These are phyloP conservation scores for Acrobasis consociella DNA, from an alignment of 2,888 invertebrate species.

Conservation along the genomic window DNA sequence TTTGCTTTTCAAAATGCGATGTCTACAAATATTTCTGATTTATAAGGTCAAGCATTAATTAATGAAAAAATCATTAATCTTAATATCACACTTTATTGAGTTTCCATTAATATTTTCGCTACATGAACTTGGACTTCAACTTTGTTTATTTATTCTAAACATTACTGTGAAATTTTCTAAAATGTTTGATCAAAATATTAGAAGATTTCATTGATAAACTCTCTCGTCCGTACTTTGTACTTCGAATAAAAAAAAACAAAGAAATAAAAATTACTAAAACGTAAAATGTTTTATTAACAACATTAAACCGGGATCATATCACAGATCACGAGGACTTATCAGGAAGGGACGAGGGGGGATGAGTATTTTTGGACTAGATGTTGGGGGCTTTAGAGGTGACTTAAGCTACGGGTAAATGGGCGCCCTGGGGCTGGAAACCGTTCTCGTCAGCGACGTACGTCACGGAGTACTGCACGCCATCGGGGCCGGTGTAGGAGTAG, in stretches of 20 bases:
- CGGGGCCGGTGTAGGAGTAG: slow-evolving; percentile 65
- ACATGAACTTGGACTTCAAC: neutral
- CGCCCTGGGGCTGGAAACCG: slow-evolving; percentile 78
- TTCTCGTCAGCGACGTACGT: slow-evolving; percentile 76
- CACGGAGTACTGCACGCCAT: slow-evolving; percentile 72
- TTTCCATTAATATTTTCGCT: slow-evolving; percentile 7
- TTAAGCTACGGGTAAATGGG: slow-evolving; percentile 57
- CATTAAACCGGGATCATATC: slow-evolving; percentile 62
- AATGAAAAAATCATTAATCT: slow-evolving; percentile 11
- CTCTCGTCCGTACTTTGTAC: neutral
- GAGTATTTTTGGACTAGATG: slow-evolving; percentile 70
- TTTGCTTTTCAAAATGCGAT: neutral
- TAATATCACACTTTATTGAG: slow-evolving; percentile 20
- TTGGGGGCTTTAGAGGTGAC: slow-evolving; percentile 30
- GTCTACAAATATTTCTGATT: neutral
- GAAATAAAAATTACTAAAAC: slow-evolving; percentile 49
- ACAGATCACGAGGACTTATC: slow-evolving; percentile 69
- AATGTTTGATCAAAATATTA: neutral
- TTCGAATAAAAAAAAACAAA: slow-evolving; percentile 27
- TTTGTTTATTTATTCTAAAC: slow-evolving; percentile 6
- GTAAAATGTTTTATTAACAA: slow-evolving; percentile 61
- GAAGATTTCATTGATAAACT: slow-evolving; percentile 3
- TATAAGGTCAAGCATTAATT: neutral
- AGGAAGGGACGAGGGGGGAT: slow-evolving; percentile 39
- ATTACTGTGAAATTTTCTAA: neutral